Base-by-base conservation (phyloP, 2,888 invertebrate species). In the Eilema caniola region DNA sequence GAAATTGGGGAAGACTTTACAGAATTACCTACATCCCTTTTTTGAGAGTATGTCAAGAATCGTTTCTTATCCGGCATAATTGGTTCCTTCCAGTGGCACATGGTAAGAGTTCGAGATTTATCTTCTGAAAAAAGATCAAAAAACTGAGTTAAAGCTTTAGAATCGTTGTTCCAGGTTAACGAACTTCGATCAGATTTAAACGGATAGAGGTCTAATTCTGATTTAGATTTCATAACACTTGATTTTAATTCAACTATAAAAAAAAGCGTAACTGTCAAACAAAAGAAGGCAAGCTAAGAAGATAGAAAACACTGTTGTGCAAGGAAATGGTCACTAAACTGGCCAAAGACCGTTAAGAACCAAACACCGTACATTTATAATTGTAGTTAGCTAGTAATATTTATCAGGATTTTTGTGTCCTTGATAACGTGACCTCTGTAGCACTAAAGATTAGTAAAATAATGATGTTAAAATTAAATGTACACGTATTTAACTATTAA, bases 1-100 rank as follows among this genome's bases (percentile, higher is more conserved):
- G 75, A 79, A 86, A 86, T 89, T 84, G 88, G 81, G 83, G 78
- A 70, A 78, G 86, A 86, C 87, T 81, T 84, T 71, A 80, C 72
- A 76, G 80, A 71, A 74, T 71, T 76, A 82, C 80, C 68, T 72
- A 72, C 66, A 66, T 74, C 64, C 68, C 74, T 74, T 82, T 12
- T 71, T 70, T 65, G 59, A 67, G 53, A 60, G 75, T 65, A 67
- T 70, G 78, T 81, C 78, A 77, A 70, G 71, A 80, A 73, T 53
- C 53, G n/a, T 53, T 53, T 20, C 10, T 73, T 71, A 69, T 77
- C 67, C 10, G 24, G 23, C 56, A 33, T 65, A 56, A 70, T 66
- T 70, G 66, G 66, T 66, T 62, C 62, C 25, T 41, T 24, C 1
- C 20, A 8, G 33, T 37, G 31, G 28, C n/a, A n/a, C 20, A 28